Evolutionary conservation across 2,797 vertebrate species (phyloP).

Genomic region (Chelon labrosus): DNA sequence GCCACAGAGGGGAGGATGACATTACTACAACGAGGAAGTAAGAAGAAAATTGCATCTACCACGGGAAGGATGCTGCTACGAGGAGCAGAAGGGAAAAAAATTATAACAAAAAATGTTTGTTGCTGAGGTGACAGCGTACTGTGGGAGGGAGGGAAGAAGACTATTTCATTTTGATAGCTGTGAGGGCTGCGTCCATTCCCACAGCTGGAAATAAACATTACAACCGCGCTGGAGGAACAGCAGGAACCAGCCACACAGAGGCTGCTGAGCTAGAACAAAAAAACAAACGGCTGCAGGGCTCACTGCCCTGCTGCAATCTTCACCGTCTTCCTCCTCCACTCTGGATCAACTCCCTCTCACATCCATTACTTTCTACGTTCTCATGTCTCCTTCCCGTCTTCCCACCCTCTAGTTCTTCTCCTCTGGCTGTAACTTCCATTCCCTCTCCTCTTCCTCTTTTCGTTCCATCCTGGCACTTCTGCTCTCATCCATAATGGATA

Average conservation of each 20-base stretch:
- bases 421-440: not conserved
- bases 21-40: constrained; percentile 25
- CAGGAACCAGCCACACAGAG: constrained; percentile 16
- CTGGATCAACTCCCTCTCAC: constrained; percentile 10
- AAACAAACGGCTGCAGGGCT: constrained; percentile 26
- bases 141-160: constrained; percentile 13
- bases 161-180: constrained; percentile 36
- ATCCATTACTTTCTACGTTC: constrained; percentile 15
- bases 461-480: constrained; percentile 20
- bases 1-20: constrained; percentile 24
- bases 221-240: constrained; percentile 20
- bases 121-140: constrained; percentile 21
- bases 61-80: constrained; percentile 13
- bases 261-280: constrained; percentile 17
- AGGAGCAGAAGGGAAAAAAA: not conserved
- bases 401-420: constrained; percentile 3
- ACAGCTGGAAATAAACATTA: constrained; percentile 49
- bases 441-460: constrained; percentile 12
- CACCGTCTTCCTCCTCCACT: constrained; percentile 17
- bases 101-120: constrained; percentile 11
- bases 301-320: constrained; percentile 23
- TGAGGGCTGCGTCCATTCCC: constrained; percentile 14
- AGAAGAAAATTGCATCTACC: not conserved
- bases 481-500: constrained; percentile 74
- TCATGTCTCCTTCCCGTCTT: constrained; percentile 17